phyloP scores from a whole-genome alignment of 2,888 invertebrate species.

The Drosophila pegasa region DNA sequence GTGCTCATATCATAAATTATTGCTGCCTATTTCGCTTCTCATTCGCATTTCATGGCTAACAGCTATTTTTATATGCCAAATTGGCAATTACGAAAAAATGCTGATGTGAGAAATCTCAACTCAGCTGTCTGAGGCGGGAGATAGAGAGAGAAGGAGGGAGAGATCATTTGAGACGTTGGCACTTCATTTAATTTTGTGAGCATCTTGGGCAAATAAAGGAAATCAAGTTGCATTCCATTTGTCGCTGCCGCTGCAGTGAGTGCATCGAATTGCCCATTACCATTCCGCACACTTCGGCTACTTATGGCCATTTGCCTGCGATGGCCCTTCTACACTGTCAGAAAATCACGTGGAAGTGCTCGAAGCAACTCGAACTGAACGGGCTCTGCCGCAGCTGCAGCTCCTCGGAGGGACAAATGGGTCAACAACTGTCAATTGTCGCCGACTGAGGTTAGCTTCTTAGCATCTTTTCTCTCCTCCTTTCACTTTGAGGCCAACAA shows the following conservation, averaged over 20 bases:
- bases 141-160: not conserved
- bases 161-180: conserved; percentile 38
- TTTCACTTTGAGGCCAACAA: conserved; percentile 36
- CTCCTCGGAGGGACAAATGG: conserved; percentile 45
- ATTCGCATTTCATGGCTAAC: conserved; percentile 14
- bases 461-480: conserved; percentile 8
- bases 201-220: conserved; percentile 47
- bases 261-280: conserved; percentile 57
- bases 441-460: conserved; percentile 37
- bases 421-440: conserved; percentile 78
- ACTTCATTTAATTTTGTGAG: conserved; percentile 32
- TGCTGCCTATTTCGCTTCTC: conserved; percentile 3
- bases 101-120: conserved; percentile 26
- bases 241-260: conserved; percentile 31
- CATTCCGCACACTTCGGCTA: conserved; percentile 53
- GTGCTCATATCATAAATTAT: conserved; percentile 1
- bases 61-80: conserved; percentile 29
- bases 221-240: conserved; percentile 39
- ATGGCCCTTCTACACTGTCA: not conserved
- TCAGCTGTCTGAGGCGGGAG: conserved; percentile 17
- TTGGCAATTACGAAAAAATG: conserved; percentile 29
- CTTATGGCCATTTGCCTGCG: conserved; percentile 26
- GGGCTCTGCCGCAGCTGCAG: not conserved
- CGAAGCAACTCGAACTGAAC: not conserved
- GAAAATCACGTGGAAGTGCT: conserved; percentile 6